Evolutionary conservation across 37 sponge, comb jelly and placozoan species (phyloP), one percentile per base, ranked within the genome.

Genomic region (Geodia barretti): DNA sequence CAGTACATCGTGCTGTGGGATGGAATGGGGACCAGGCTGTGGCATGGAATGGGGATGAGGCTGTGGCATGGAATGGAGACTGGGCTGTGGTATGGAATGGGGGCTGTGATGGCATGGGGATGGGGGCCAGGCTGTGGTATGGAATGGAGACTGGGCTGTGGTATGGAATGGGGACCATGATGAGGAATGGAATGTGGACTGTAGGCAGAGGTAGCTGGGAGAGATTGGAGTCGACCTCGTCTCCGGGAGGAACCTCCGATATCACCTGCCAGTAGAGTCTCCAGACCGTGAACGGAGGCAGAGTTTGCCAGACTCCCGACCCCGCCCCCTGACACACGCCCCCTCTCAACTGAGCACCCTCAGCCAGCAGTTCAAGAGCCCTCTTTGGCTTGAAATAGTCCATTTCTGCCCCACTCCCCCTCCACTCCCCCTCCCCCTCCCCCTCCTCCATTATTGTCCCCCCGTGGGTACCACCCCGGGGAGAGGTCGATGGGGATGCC

Each of bases 311-410:
- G 24, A 4, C 29, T 20, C n/a, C 1, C 28, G 39, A 1, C 35
- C 40, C 72, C 20, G 0, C 29, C 62, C 33, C 31, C 63, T 59
- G 29, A 3, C 7, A 19, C n/a, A 11, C 35, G 31, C 24, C 32
- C 21, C 35, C 59, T 23, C 30, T 4, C 31, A 28, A 25, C 11
- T 62, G 62, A 39, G 30, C 60, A 2, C 68, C 37, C 42, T 84
- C 76, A 24, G 77, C 70, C 2, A 96, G 62, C 2, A 96, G 75
- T 36, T 92, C 88, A 7, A 72, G 69, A 39, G 91, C 91, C 54
- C 97, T 79, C 74, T 85, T 90, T 0, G 93, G 84, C 47, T 89
- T 96, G 86, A 96, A 96, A 67, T 96, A 93, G 26, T 87, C 86
- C 4, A 86, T 62, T 26, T 84, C 73, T 21, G 75, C 73, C 0